Conservation (phyloP, 23 tunicate species). For the Botrylloides violaceus region DNA sequence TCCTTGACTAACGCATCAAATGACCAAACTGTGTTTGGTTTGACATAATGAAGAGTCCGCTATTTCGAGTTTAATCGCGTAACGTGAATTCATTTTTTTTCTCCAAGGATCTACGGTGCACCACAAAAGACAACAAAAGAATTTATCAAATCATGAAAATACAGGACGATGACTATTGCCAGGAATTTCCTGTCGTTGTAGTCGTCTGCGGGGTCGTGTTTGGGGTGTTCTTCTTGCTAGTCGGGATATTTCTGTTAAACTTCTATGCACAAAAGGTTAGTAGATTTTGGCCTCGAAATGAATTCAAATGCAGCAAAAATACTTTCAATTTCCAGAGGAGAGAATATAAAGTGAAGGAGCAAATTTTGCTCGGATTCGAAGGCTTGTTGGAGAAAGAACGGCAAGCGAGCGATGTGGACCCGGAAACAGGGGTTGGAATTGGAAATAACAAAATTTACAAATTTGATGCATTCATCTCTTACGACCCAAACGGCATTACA, state of each 20-base stretch:
- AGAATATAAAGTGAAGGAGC: slow-evolving; percentile 40
- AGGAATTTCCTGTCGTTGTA: slow-evolving; percentile 3
- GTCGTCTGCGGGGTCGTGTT: slow-evolving; percentile 23
- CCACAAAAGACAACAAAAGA: neutral
- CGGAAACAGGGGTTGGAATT: slow-evolving; percentile 31
- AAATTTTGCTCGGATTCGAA: slow-evolving; percentile 63
- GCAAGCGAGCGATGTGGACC: slow-evolving; percentile 9
- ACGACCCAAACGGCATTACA: slow-evolving; percentile 7
- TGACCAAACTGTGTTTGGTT: too few relatives aligned
- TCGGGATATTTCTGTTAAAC: slow-evolving; percentile 4
- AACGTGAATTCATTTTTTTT: neutral
- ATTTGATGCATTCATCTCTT: slow-evolving; percentile 88
- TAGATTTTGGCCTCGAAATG: too few relatives aligned
- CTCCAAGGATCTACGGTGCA: slow-evolving; percentile 6
- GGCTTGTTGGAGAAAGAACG: slow-evolving; percentile 61
- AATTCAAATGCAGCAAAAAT: neutral
- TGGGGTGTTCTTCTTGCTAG: slow-evolving; percentile 20
- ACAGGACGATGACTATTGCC: slow-evolving; percentile 39
- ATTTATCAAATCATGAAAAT: neutral
- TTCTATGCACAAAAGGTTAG: slow-evolving; percentile 39
- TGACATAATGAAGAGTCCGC: too few relatives aligned
- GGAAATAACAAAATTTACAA: slow-evolving; percentile 15
- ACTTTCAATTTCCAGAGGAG: slow-evolving; percentile 26
- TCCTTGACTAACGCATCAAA: too few relatives aligned
- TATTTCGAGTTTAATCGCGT: too few relatives aligned